phyloP scores from a whole-genome alignment of 2,888 invertebrate species.

The Catocala sponsa region DNA sequence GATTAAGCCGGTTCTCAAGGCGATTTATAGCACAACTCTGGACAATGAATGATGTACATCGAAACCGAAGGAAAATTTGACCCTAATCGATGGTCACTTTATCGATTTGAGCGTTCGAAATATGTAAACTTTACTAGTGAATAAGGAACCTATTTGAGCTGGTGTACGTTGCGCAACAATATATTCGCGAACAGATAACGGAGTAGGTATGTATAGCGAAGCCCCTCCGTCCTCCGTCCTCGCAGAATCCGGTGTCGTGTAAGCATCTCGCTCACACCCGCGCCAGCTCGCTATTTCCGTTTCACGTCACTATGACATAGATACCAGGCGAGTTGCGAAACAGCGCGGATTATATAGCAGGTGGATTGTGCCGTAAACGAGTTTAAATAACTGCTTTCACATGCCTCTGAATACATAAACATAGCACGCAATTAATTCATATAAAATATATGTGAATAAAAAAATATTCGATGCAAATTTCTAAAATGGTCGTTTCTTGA shows the following conservation, averaged over 20 bases:
- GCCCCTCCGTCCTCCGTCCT: constrained; percentile 80
- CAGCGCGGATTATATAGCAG: constrained; percentile 87
- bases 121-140: constrained; percentile 53
- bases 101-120: constrained; percentile 41
- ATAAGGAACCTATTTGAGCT: constrained; percentile 77
- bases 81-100: constrained; percentile 43
- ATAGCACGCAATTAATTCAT: constrained; percentile 48
- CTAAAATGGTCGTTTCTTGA: constrained; percentile 21
- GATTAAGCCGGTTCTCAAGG: constrained; percentile 62
- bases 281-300: constrained; percentile 46
- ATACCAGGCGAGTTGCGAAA: constrained; percentile 85
- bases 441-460: constrained; percentile 30
- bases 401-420: constrained; percentile 71
- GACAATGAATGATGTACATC: constrained; percentile 54
- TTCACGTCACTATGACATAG: constrained; percentile 80
- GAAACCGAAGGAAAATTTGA: constrained; percentile 44
- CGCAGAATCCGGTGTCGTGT: constrained; percentile 78
- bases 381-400: constrained; percentile 87
- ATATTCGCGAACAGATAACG: constrained; percentile 86
- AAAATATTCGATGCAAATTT: constrained; percentile 40
- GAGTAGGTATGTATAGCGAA: constrained; percentile 69
- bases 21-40: constrained; percentile 52
- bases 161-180: constrained; percentile 84
- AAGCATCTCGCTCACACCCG: constrained; percentile 64
- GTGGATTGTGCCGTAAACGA: constrained; percentile 85